phyloP scores from a whole-genome alignment of 2,888 invertebrate species.

The Amphiduros pacificus region DNA sequence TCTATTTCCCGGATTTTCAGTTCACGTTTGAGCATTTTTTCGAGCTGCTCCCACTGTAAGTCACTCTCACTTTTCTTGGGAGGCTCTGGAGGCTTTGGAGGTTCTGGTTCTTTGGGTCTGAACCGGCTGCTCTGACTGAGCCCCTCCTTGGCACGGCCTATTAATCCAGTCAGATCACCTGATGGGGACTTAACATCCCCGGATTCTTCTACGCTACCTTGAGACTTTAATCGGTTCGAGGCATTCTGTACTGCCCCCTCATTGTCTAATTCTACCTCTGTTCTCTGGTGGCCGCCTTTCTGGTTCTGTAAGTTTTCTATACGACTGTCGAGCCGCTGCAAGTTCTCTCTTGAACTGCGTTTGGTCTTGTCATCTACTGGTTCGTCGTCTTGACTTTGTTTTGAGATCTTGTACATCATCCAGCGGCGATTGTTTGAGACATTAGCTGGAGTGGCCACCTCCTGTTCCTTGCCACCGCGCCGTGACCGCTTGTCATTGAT shows the following conservation, averaged over 20 bases:
- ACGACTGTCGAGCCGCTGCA: not conserved
- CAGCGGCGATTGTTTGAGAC: conserved; percentile 30
- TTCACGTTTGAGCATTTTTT: conserved; percentile 39
- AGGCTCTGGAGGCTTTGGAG: conserved; percentile 13
- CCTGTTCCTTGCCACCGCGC: not conserved
- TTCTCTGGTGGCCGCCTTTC: not conserved
- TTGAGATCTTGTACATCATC: conserved; percentile 33
- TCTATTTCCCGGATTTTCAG: conserved; percentile 85
- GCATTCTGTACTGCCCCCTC: not conserved
- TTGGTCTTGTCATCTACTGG: not conserved
- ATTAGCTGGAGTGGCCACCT: conserved; percentile 1
- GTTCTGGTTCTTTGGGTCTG: conserved; percentile 10
- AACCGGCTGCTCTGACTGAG: conserved; percentile 77
- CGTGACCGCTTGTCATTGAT: conserved; percentile 6
- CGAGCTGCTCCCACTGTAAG: conserved; percentile 90
- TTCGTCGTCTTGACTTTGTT: conserved; percentile 10
- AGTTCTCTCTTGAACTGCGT: not conserved
- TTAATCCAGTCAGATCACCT: conserved; percentile 78
- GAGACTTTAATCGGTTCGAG: not conserved
- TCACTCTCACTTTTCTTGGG: conserved; percentile 69
- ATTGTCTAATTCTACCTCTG: not conserved
- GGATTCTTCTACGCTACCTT: not conserved
- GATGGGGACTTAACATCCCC: conserved; percentile 2
- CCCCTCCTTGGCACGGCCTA: conserved; percentile 91
- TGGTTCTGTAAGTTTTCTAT: conserved; percentile 9